Percentiles rank a stretch among this genome's conserved stretches.
Evolutionary conservation across 2,113 vertebrate species (phyloP).

Genomic region (human): GRCh38 chr7:78684501-78685000

Average conservation of each 20-base stretch:
- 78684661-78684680: constrained; percentile 15
- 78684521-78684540: not conserved
- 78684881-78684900: not conserved
- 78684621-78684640: not conserved
- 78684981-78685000: not conserved
- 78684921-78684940: not conserved
- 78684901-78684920: not conserved
- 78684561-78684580: not conserved
- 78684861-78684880: not conserved
- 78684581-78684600: constrained; percentile 9
- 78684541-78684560: not conserved
- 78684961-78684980: not conserved
- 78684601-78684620: not conserved
- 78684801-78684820: not conserved
- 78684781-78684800: not conserved
- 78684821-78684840: not conserved
- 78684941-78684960: not conserved
- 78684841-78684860: constrained; percentile 2
- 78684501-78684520: not conserved
- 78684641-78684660: not conserved
- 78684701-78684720: not conserved
- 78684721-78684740: too few relatives aligned
- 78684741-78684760: not conserved
- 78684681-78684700: not conserved
- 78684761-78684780: not conserved